Base-by-base conservation (phyloP, 2,797 vertebrate species). In the Neosalanx taihuensis region DNA sequence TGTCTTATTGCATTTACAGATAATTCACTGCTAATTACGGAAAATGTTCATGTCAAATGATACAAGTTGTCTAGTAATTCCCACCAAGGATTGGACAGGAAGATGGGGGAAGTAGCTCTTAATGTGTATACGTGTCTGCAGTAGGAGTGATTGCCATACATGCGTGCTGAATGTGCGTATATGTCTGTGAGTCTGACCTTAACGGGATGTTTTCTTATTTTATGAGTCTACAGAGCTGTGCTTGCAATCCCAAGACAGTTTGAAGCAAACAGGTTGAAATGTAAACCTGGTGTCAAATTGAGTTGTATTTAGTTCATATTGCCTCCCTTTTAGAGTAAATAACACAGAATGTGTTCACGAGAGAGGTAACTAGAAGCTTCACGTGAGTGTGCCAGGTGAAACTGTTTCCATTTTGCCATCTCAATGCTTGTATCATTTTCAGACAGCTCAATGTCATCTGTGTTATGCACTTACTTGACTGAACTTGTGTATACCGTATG, bases 1-100 rank as follows among this genome's bases (percentile, higher is more conserved):
- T 61, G 68, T 69, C 61, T 66, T 72, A 77, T 69, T 71, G 67
- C 78, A 58, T 82, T 80, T 81, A 72, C 41, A 46, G 35, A 37
- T 46, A 12, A 46, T 13, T 46, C 13, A 46, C 41, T 12, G 41
- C 41, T 46, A 13, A 46, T 46, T 12, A 46, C 12, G 41, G 41
- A 13, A 46, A 46, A 13, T 13, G 41, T 46, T 46, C 12, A 46
- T 46, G 65, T 30, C 41, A 67, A 18, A 63, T 66, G 7, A 59
- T 67, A 20, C 68, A 70, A 64, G 12, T 67, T 56, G 56, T 71
- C 26, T 7, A 70, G 53, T 57, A 62, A 46, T 68, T 76, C 17
- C 10, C 10, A 29, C 41, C 26, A 15, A 69, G 17, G 59, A 9
- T 46, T 71, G 53, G 7, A 20, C 17, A 72, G n/a, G 31, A 53